Conservation (phyloP, 2,797 vertebrate species). For the Smutsia temminckii region DNA sequence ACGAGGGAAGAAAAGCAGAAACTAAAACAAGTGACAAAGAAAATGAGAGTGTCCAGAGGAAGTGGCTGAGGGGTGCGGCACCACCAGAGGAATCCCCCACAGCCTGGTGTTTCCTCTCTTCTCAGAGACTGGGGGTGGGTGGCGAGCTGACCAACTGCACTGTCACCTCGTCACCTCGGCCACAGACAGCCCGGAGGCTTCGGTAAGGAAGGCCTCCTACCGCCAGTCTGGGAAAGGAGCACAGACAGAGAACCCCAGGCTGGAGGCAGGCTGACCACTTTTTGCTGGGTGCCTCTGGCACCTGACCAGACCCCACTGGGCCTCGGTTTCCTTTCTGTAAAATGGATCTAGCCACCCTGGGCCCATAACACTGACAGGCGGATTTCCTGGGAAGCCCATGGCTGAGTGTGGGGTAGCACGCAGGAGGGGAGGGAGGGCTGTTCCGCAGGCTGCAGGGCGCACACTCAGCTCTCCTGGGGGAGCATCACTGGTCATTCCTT, state of each 20-base stretch:
- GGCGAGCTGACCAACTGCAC: background rate
- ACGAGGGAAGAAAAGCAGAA: slow-evolving; percentile 78
- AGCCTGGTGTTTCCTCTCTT: slow-evolving; percentile 73
- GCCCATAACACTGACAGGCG: background rate
- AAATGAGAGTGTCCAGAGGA: slow-evolving; percentile 77
- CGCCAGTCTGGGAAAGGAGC: background rate
- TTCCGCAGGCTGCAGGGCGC: background rate
- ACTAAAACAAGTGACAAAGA: slow-evolving; percentile 74
- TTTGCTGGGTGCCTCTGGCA: background rate
- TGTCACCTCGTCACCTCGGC: background rate
- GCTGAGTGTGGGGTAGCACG: fast-evolving
- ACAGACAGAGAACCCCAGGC: background rate
- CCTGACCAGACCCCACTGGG: background rate
- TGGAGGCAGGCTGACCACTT: background rate
- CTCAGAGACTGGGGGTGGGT: background rate
- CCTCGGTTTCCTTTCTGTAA: background rate
- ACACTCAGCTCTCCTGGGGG: fast-evolving
- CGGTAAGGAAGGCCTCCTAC: background rate
- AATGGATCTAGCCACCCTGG: background rate
- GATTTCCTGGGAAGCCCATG: background rate
- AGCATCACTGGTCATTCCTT: background rate
- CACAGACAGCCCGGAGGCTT: background rate
- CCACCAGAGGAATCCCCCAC: slow-evolving; percentile 73
- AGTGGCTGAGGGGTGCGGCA: slow-evolving; percentile 47
- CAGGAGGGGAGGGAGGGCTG: background rate